A percentile compares a stretch with the other conserved stretches of the same genome.
Evolutionary conservation across 2,113 vertebrate genomes (phyloP).

Genomic region (Megaleporinus macrocephalus): DNA sequence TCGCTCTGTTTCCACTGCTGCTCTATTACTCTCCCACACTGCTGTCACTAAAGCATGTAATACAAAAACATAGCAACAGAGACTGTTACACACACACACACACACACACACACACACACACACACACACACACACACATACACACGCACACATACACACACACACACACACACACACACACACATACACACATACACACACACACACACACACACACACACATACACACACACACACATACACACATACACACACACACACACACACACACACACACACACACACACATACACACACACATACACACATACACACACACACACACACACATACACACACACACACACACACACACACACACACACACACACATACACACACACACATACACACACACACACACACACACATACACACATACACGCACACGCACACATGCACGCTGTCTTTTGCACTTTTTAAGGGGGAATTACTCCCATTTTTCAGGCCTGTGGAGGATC

Average conservation of each 20-base stretch:
- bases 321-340: neutral
- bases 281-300: neutral
- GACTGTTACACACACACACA: neutral
- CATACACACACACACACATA: conserved; percentile 41
- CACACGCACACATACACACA: no score
- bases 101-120: conserved; percentile 9
- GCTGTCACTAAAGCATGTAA: conserved; percentile 38
- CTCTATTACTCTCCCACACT: conserved; percentile 19
- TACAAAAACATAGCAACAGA: neutral
- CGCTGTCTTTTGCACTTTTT: no score
- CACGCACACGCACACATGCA: no score
- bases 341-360: conserved; percentile 35
- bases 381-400: conserved; percentile 49
- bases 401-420: no score
- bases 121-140: conserved; percentile 51
- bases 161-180: neutral
- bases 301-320: conserved; percentile 38
- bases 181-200: conserved; percentile 40
- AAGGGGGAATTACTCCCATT: no score
- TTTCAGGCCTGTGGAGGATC: no score
- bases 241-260: neutral
- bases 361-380: neutral
- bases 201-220: neutral
- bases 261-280: conserved; percentile 39
- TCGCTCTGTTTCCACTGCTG: neutral